phyloP scores from a whole-genome alignment of 2,797 vertebrate genomes.

The Lophura swinhoii region DNA sequence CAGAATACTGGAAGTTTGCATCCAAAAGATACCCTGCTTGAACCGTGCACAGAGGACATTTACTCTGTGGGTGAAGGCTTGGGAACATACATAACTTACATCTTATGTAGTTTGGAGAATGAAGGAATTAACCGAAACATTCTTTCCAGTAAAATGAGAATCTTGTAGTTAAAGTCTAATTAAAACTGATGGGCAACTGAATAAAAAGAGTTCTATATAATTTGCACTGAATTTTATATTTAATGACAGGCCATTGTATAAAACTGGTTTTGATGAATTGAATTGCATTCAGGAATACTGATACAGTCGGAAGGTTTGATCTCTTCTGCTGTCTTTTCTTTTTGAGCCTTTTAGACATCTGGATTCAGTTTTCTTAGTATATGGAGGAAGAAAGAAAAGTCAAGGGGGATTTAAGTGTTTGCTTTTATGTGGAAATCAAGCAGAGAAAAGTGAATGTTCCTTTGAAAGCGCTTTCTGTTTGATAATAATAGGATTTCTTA shows the following conservation, averaged over 20 bases:
- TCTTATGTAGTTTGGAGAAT: neutral
- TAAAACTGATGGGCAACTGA: neutral
- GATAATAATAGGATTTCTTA: neutral
- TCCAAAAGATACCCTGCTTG: neutral
- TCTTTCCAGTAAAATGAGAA: neutral
- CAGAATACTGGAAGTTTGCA: neutral
- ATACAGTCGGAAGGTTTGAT: neutral
- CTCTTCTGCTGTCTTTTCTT: neutral
- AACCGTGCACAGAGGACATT: neutral
- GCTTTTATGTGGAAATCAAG: neutral
- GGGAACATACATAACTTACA: accelerated
- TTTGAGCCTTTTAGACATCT: neutral
- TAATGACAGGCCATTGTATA: neutral
- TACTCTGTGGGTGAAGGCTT: neutral
- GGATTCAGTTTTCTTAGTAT: slow-evolving; percentile 37
- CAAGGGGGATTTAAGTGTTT: neutral
- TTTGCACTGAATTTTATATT: neutral
- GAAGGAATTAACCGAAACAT: neutral
- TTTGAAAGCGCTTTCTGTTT: neutral
- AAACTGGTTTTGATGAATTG: neutral
- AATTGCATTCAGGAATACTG: neutral
- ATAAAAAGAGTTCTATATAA: neutral
- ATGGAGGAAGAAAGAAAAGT: neutral
- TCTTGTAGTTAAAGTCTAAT: neutral
- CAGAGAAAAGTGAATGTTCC: neutral